phyloP scores from a whole-genome alignment of 2,113 vertebrate species.

The Otocyon megalotis region DNA sequence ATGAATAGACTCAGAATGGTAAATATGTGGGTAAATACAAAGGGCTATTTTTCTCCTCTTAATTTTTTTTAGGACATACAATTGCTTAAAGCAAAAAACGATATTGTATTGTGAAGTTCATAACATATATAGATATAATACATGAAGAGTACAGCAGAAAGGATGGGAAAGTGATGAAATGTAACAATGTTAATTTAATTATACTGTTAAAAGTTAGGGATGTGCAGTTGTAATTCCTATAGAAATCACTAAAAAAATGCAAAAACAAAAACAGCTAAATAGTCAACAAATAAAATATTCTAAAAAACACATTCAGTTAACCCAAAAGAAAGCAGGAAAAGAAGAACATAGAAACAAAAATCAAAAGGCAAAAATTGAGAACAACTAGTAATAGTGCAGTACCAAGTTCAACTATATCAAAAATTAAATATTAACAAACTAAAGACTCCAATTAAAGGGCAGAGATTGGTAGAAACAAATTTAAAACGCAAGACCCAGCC shows the following conservation, averaged over 20 bases:
- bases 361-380: neutral
- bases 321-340: neutral
- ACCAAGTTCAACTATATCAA: neutral
- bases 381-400: neutral
- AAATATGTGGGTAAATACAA: neutral
- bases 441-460: neutral
- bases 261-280: neutral
- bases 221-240: neutral
- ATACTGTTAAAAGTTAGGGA: neutral
- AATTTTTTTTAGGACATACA: neutral
- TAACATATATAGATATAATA: neutral
- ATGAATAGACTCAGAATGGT: neutral
- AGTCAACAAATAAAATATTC: neutral
- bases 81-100: neutral
- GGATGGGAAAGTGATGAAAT: neutral
- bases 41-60: neutral
- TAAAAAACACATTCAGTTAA: neutral
- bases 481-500: neutral
- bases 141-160: neutral
- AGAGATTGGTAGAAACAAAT: neutral
- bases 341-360: neutral
- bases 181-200: neutral
- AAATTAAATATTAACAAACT: neutral
- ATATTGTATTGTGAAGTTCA: too few species aligned
- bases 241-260: neutral